Percentiles rank a stretch among this genome's conserved stretches.
These are phyloP conservation scores for Sphaeramia orbicularis DNA, from an alignment of 2,797 vertebrate species.

Conservation along the genomic window DNA sequence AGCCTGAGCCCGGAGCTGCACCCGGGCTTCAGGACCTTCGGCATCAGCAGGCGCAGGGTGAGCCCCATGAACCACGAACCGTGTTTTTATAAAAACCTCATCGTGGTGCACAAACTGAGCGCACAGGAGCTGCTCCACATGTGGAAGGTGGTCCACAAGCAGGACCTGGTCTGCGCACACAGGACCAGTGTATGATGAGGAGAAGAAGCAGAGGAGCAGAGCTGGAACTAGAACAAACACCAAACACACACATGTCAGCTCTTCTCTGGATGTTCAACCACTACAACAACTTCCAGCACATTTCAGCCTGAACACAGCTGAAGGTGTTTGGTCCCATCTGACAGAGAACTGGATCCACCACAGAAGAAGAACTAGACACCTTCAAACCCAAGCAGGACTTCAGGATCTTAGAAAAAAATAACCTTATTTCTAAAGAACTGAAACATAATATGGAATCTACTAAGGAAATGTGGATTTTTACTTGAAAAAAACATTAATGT, in stretches of 20 bases:
- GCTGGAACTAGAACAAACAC: no score
- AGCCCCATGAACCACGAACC: constrained; percentile 88
- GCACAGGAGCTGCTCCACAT: constrained; percentile 86
- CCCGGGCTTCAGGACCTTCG: constrained; percentile 87
- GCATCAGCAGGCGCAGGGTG: constrained; percentile 77
- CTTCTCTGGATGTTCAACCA: constrained; percentile 49
- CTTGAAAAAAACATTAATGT: no score
- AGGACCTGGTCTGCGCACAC: constrained; percentile 81
- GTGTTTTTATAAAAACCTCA: constrained; percentile 88
- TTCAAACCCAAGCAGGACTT: no score
- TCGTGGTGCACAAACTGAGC: constrained; percentile 90
- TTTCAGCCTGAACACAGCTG: not conserved
- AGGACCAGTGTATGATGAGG: constrained; percentile 58
- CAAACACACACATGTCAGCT: no score
- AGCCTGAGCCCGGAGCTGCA: constrained; percentile 84
- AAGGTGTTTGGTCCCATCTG: constrained; percentile 45
- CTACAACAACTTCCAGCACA: constrained; percentile 33
- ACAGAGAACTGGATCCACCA: no score
- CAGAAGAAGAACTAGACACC: no score
- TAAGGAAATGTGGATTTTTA: no score
- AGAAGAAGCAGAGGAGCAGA: no score
- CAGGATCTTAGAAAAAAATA: no score
- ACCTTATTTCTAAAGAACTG: no score
- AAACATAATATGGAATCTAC: no score
- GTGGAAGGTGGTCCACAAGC: constrained; percentile 85